Conservation (phyloP, 2,113 vertebrate species). For the Prietella phreatophila region DNA sequence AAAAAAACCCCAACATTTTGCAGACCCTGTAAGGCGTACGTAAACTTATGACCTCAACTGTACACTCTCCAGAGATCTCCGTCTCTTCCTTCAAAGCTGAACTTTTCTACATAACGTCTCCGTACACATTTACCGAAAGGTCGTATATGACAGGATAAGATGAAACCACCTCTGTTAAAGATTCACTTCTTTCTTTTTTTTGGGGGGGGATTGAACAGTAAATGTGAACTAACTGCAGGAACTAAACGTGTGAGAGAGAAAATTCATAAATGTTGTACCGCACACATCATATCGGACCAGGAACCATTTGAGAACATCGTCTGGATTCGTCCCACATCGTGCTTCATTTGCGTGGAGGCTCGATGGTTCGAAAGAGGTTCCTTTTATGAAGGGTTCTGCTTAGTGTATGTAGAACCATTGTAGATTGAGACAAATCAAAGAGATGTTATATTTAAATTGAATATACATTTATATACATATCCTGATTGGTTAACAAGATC, state of each 20-base stretch:
- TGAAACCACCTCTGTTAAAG: neutral
- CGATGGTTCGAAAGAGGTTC: neutral
- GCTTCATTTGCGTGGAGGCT: neutral
- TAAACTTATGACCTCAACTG: too few species aligned
- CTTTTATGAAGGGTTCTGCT: too few species aligned
- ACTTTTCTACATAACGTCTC: too few species aligned
- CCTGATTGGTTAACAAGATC: too few species aligned
- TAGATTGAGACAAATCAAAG: too few species aligned
- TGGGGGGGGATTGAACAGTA: neutral
- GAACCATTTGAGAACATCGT: neutral
- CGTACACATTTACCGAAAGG: neutral
- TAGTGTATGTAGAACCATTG: too few species aligned
- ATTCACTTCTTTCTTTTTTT: neutral
- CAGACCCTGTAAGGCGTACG: too few species aligned
- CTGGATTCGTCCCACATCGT: neutral
- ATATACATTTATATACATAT: too few species aligned
- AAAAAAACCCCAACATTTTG: too few species aligned
- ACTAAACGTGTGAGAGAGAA: neutral
- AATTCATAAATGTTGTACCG: neutral
- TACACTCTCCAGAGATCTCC: neutral
- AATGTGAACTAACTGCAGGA: neutral
- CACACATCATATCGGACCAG: neutral
- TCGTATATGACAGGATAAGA: neutral
- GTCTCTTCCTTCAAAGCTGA: too few species aligned
- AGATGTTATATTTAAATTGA: too few species aligned